A percentile compares a stretch with the other conserved stretches of the same genome.
Evolutionary conservation across 2,797 vertebrate species (phyloP).

Genomic region (Gallinago solitaria): DNA sequence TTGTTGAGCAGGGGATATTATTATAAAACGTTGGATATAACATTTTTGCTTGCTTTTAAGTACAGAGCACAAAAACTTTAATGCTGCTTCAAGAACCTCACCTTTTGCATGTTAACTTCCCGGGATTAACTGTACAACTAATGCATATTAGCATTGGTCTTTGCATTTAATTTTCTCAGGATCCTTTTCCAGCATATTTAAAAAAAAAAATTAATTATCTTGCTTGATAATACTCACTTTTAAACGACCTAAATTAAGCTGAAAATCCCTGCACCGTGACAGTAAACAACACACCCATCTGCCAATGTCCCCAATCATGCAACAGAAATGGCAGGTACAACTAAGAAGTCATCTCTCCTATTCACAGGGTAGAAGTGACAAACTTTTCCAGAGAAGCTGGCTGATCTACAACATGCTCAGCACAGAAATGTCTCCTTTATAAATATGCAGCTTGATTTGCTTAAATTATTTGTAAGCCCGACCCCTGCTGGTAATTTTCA

Average conservation of each 20-base stretch:
- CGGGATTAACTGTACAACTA: background rate
- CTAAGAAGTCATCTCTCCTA: background rate
- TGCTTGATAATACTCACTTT: background rate
- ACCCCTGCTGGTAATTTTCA: slow-evolving; percentile 65
- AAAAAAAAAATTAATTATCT: background rate
- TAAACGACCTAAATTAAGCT: background rate
- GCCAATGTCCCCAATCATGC: background rate
- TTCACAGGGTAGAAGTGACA: background rate
- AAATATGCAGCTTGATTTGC: slow-evolving; percentile 9
- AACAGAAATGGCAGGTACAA: background rate
- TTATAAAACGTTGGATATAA: background rate
- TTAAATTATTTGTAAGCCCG: slow-evolving; percentile 66
- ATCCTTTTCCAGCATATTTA: background rate
- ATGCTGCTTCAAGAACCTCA: background rate
- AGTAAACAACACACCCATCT: background rate
- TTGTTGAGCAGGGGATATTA: background rate
- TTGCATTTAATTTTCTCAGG: background rate
- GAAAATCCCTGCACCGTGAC: background rate
- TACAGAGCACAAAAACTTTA: background rate
- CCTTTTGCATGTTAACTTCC: background rate
- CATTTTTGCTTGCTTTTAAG: background rate
- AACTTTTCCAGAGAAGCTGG: background rate
- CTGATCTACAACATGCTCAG: background rate
- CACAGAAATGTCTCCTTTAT: background rate
- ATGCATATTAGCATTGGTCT: background rate